Percentiles rank a stretch among this genome's conserved stretches.
Conservation (phyloP, 2,113 vertebrate species). For the Oreochromis spilurus region DNA sequence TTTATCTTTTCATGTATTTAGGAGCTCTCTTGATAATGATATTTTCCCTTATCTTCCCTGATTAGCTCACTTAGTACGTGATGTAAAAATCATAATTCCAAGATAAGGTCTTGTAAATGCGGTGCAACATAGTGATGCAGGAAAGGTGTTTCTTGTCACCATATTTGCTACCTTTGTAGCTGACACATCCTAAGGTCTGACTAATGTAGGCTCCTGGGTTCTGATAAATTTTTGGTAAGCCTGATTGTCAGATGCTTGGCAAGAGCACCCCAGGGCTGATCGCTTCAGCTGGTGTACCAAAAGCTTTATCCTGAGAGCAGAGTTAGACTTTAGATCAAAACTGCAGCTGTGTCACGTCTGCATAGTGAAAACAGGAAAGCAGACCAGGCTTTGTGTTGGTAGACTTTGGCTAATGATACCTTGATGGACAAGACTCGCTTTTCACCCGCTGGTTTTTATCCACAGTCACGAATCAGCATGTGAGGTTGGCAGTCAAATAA, state of each 20-base stretch:
- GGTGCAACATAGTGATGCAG: not conserved
- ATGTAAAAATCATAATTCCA: not conserved
- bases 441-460: not conserved
- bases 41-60: not conserved
- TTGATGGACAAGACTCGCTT: not conserved
- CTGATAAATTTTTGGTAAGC: not conserved
- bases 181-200: not conserved
- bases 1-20: not conserved
- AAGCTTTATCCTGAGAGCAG: not conserved
- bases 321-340: not conserved
- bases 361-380: not conserved
- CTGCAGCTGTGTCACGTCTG: not conserved
- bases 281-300: not conserved
- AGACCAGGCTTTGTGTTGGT: not conserved
- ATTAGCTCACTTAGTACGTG: not conserved
- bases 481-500: not conserved
- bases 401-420: not conserved
- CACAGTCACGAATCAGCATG: not conserved
- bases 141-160: not conserved
- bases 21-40: not conserved
- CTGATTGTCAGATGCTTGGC: not conserved
- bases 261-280: not conserved
- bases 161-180: not conserved
- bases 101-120: not conserved
- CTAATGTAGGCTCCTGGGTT: not conserved